Conservation (phyloP, 2,113 vertebrate genomes). For the Mobula birostris region DNA sequence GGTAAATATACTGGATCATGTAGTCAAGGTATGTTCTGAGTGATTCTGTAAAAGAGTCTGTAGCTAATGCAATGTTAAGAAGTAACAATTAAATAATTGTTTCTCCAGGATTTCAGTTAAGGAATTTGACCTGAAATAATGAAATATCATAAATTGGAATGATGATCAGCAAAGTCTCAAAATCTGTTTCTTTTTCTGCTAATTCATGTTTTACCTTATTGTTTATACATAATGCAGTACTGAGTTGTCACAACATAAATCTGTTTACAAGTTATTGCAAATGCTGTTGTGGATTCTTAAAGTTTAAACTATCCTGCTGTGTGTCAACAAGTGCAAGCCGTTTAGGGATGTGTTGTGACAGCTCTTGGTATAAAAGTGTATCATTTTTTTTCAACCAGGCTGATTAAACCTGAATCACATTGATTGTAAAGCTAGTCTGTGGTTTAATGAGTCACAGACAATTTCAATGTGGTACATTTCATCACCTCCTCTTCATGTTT, state of each 20-base stretch:
- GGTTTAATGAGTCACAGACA: not conserved
- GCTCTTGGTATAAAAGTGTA: not conserved
- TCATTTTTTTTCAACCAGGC: not conserved
- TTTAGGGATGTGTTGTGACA: not conserved
- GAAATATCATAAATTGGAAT: not conserved
- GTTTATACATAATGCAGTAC: not conserved
- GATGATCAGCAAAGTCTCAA: not conserved
- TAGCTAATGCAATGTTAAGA: not conserved
- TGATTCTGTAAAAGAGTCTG: no score
- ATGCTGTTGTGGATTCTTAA: not conserved
- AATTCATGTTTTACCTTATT: not conserved
- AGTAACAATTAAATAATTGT: not conserved
- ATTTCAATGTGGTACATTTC: not conserved
- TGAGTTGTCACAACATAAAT: not conserved
- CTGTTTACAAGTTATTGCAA: not conserved
- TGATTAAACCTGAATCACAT: not conserved
- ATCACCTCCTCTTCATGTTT: slow-evolving; percentile 18
- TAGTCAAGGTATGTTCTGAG: no score
- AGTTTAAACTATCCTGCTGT: not conserved
- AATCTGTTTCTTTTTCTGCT: not conserved
- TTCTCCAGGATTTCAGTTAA: not conserved
- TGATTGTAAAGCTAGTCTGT: slow-evolving; percentile 3
- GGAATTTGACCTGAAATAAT: not conserved
- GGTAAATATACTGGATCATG: no score
- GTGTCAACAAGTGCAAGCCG: not conserved